Percentiles rank a stretch among this genome's conserved stretches.
These are phyloP conservation scores for Zaprionus nigranus DNA, from an alignment of 1,140 invertebrate species.

Conservation along the genomic window DNA sequence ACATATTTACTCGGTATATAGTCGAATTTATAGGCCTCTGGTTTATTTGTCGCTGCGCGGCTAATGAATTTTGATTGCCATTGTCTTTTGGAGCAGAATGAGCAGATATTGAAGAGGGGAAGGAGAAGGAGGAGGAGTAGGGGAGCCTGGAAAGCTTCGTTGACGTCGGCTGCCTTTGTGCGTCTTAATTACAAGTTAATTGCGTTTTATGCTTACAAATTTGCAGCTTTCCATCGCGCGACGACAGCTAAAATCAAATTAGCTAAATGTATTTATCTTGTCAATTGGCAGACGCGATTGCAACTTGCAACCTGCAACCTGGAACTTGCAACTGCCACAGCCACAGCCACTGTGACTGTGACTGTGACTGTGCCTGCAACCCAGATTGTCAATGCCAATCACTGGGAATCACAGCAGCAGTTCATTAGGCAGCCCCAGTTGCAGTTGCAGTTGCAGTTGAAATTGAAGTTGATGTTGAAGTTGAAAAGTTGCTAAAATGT, in stretches of 20 bases:
- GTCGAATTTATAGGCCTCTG: constrained; percentile 56
- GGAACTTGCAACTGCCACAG: constrained; percentile 17
- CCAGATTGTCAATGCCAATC: constrained; percentile 63
- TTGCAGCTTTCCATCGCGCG: constrained; percentile 63
- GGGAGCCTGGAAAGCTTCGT: constrained; percentile 9
- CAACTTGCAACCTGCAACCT: constrained; percentile 49
- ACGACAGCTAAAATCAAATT: constrained; percentile 69
- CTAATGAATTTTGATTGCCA: constrained; percentile 81
- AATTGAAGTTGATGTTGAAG: constrained; percentile 55
- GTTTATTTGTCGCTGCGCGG: constrained; percentile 76
- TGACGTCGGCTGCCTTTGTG: constrained; percentile 58
- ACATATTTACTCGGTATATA: constrained; percentile 70
- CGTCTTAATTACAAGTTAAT: constrained; percentile 78
- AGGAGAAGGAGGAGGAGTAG: constrained; percentile 11
- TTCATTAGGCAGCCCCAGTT: constrained; percentile 64
- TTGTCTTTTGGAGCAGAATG: constrained; percentile 56
- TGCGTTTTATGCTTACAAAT: constrained; percentile 78
- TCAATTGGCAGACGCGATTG: constrained; percentile 75
- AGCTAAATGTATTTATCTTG: constrained; percentile 83
- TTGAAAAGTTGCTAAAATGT: constrained; percentile 83
- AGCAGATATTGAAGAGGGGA: constrained; percentile 16
- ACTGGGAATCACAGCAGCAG: constrained; percentile 50
- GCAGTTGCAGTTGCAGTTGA: constrained; percentile 21
- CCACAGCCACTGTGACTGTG: not conserved
- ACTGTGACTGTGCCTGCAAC: not conserved